Evolutionary conservation across 1,140 invertebrate species (phyloP).

Genomic region (Aphelenchoides fujianensis): DNA sequence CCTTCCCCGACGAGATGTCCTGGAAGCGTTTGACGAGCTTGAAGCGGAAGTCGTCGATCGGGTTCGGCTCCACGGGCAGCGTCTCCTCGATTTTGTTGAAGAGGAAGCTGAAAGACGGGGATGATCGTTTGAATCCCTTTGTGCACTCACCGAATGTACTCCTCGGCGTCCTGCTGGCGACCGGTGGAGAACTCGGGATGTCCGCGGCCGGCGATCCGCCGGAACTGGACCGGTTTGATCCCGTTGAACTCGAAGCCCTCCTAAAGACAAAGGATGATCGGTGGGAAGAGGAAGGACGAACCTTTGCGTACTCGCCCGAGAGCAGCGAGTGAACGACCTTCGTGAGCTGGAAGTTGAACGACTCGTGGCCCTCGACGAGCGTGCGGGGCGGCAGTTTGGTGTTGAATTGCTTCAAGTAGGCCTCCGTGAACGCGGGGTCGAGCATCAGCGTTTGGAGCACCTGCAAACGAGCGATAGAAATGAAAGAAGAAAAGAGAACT

Average conservation of each 20-base stretch:
- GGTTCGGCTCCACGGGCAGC: slow-evolving; percentile 51
- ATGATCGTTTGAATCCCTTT: neutral
- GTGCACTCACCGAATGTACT: slow-evolving; percentile 74
- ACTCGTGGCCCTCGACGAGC: slow-evolving; percentile 74
- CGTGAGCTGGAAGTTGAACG: slow-evolving; percentile 88
- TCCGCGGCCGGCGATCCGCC: slow-evolving; percentile 80
- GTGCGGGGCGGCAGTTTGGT: slow-evolving; percentile 59
- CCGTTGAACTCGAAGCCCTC: slow-evolving; percentile 66
- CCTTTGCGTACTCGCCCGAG: slow-evolving; percentile 81
- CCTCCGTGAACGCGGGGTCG: slow-evolving; percentile 38
- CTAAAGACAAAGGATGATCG: slow-evolving; percentile 36
- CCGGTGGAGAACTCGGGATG: slow-evolving; percentile 91
- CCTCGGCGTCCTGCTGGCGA: slow-evolving; percentile 94
- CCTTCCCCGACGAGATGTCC: slow-evolving; percentile 68
- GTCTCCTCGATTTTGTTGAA: slow-evolving; percentile 77
- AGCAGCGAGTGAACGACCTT: slow-evolving; percentile 82
- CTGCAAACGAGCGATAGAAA: slow-evolving; percentile 34
- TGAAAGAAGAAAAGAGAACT: slow-evolving; percentile 2
- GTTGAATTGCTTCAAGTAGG: slow-evolving; percentile 26
- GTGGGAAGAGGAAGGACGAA: slow-evolving; percentile 60
- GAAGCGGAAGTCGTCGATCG: slow-evolving; percentile 68
- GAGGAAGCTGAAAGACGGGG: slow-evolving; percentile 68
- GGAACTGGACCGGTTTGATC: slow-evolving; percentile 87
- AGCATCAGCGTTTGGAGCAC: slow-evolving; percentile 47
- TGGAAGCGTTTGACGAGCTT: slow-evolving; percentile 84